These are phyloP conservation scores for Agraylea sexmaculata DNA, from an alignment of 1,140 invertebrate genomes.

Conservation along the genomic window DNA sequence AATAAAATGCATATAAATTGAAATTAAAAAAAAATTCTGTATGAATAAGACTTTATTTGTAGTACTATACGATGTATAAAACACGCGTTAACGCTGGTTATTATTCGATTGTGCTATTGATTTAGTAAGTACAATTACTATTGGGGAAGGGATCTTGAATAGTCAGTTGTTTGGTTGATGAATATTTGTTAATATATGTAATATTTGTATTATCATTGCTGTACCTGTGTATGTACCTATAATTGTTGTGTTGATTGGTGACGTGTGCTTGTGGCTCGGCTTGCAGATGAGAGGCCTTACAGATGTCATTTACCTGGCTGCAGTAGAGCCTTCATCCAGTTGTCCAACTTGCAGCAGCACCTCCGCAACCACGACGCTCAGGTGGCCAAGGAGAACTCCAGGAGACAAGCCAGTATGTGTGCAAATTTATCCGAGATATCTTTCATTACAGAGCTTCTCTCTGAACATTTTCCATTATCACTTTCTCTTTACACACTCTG, in stretches of 20 bases:
- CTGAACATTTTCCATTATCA: conserved; percentile 1
- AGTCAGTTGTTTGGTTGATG: conserved; percentile 2
- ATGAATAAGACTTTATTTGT: too few relatives aligned
- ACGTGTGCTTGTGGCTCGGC: too few relatives aligned
- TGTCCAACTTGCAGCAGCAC: conserved; percentile 95
- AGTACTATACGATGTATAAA: too few relatives aligned
- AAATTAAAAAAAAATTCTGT: too few relatives aligned
- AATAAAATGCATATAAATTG: too few relatives aligned
- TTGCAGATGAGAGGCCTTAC: conserved; percentile 87
- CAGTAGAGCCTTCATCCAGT: conserved; percentile 91
- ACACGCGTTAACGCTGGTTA: too few relatives aligned
- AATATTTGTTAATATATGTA: neutral
- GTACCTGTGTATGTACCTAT: conserved; percentile 7
- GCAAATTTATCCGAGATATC: conserved; percentile 23
- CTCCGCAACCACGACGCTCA: conserved; percentile 92
- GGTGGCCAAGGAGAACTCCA: conserved; percentile 82
- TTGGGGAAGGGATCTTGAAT: too few relatives aligned
- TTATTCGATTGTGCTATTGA: too few relatives aligned
- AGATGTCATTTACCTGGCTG: conserved; percentile 93
- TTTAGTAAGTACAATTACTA: too few relatives aligned
- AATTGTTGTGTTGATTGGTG: too few relatives aligned
- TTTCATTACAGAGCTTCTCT: conserved; percentile 2
- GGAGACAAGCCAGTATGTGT: conserved; percentile 21
- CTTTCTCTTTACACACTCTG: too few relatives aligned
- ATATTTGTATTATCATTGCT: neutral